Conservation (phyloP, 2,113 vertebrate genomes). For the Amia ocellicauda region DNA sequence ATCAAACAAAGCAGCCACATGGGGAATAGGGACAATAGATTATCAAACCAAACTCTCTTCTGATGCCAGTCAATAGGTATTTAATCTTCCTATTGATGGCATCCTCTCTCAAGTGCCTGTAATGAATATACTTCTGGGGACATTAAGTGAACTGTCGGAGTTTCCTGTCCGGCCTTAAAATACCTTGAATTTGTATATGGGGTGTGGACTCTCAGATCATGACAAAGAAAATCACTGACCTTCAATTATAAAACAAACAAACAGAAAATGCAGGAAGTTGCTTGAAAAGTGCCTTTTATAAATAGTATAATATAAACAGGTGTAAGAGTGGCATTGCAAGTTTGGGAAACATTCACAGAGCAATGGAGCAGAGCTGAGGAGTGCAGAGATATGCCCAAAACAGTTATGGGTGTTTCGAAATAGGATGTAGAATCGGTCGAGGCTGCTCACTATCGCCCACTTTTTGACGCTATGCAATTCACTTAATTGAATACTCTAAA, state of each 20-base stretch:
- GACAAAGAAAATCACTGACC: slow-evolving; percentile 22
- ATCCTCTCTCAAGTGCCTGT: slow-evolving; percentile 62
- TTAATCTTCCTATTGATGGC: slow-evolving; percentile 73
- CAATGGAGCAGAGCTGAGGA: no score
- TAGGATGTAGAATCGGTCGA: slow-evolving; percentile 34
- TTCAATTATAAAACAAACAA: slow-evolving; percentile 23
- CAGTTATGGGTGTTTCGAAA: slow-evolving; percentile 30
- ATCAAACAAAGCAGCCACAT: slow-evolving; percentile 78
- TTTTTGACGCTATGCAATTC: slow-evolving; percentile 26
- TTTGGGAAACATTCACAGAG: no score
- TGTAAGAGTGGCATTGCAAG: no score
- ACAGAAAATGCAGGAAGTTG: no score
- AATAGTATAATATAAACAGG: no score
- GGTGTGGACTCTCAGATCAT: slow-evolving; percentile 47
- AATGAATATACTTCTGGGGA: slow-evolving; percentile 61
- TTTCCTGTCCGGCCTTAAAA: slow-evolving; percentile 53
- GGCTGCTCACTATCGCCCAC: not conserved
- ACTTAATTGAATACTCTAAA: not conserved
- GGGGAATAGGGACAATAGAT: slow-evolving; percentile 73
- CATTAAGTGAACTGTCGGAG: slow-evolving; percentile 56
- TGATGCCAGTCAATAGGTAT: slow-evolving; percentile 75
- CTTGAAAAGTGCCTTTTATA: no score
- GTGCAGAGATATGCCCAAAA: no score
- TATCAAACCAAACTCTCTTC: slow-evolving; percentile 73
- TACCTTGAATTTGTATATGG: slow-evolving; percentile 51